phyloP scores from a whole-genome alignment of 2,113 vertebrate genomes.

The Nansenia antarctica region DNA sequence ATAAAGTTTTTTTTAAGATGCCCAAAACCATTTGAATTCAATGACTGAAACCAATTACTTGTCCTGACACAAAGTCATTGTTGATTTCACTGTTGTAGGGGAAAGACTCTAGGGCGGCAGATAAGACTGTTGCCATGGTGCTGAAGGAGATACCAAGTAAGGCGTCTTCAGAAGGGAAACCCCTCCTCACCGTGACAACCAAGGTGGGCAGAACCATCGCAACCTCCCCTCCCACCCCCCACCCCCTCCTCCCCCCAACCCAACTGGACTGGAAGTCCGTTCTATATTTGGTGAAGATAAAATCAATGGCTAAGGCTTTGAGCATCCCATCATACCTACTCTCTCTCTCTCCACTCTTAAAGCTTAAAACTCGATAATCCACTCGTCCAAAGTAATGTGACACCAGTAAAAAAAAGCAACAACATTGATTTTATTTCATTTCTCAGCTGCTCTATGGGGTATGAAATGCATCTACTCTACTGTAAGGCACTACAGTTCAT shows the following conservation, averaged over 20 bases:
- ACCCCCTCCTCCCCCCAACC: conserved; percentile 8
- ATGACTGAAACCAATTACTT: conserved; percentile 69
- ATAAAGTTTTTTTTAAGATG: conserved; percentile 60
- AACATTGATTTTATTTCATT: conserved; percentile 41
- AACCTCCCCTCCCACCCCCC: conserved; percentile 63
- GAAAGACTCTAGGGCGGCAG: conserved; percentile 99
- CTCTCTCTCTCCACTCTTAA: conserved; percentile 56
- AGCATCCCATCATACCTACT: conserved; percentile 59
- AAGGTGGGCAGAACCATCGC: conserved; percentile 96
- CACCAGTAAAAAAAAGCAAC: conserved; percentile 20
- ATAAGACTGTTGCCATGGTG: conserved; percentile 99
- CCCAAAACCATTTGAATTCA: conserved; percentile 52
- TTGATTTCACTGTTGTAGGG: conserved; percentile 99
- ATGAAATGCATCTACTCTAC: conserved; percentile 59
- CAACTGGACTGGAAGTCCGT: conserved; percentile 45
- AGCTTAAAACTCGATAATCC: conserved; percentile 43
- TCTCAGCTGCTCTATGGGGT: conserved; percentile 74
- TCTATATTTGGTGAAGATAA: conserved; percentile 54
- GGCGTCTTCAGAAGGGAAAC: conserved; percentile 98
- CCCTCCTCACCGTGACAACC: conserved; percentile 98
- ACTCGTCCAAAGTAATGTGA: conserved; percentile 27
- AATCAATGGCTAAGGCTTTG: conserved; percentile 57
- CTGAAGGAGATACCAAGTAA: conserved; percentile 99
- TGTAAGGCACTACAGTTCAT: neutral
- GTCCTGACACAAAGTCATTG: conserved; percentile 95